Base-by-base conservation (phyloP, 2,113 vertebrate species). In the human region DNA sequence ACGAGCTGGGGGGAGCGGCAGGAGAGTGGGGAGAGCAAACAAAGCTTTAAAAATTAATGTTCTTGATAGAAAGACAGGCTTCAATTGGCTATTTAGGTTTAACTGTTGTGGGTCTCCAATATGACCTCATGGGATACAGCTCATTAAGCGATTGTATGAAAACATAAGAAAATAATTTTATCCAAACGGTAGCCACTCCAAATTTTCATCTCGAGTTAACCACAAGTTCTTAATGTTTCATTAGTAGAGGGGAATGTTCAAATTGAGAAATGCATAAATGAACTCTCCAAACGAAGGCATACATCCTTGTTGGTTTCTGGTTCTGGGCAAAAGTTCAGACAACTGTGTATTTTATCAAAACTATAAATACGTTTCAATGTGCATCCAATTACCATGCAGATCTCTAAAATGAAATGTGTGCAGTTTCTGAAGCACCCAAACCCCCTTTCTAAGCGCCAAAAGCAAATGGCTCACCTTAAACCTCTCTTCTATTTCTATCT, bases 141-240 rank as follows among this genome's bases (percentile, higher is more conserved):
- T 97, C 94, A 95, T 96, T 97, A 96, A 97, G 40, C 2, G 5
- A 97, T 81, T 79, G 66, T 76, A 94, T 79, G 94, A 92, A 93
- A 92, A 97, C 72, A 92, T 73, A 92, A 94, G 93, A 97, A 96
- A 95, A 97, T 90, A 61, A 93, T 97, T 95, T 96, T 85, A 90
- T 88, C 55, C 81, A 43, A 90, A 87, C 40, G 32, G 94, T 95
- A 94, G 94, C 72, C 78, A 27, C 81, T 95, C 45, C 32, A 38
- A 72, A 57, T 79, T 84, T 95, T 93, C 70, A 80, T 96, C 90
- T 32, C 0, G 30, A 90, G 50, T 81, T 97, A 97, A 97, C 96
- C 96, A 90, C 96, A 96, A 22, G 88, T 81, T 89, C 84, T 98
- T 88, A 88, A 73, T 80, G 96, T 97, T 68, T 89, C 96, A 94